phyloP scores from a whole-genome alignment of 2,113 vertebrate genomes.

The Scartelaos histophorus region DNA sequence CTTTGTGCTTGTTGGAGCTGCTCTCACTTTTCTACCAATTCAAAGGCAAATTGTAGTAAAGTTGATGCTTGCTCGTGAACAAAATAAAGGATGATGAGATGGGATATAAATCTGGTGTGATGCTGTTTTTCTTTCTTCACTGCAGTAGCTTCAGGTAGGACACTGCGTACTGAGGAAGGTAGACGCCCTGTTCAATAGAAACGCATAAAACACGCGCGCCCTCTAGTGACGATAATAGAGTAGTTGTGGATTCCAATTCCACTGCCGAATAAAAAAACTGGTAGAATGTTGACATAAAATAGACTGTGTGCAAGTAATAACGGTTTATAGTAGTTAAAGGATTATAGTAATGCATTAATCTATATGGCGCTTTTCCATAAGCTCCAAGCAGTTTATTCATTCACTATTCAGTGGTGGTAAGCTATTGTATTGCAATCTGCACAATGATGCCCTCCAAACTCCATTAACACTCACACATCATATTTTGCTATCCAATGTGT shows the following conservation, averaged over 20 bases:
- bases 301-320: too few relatives aligned
- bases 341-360: too few relatives aligned
- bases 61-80: slow-evolving; percentile 81
- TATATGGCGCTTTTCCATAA: too few relatives aligned
- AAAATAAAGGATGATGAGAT: slow-evolving; percentile 81
- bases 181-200: slow-evolving; percentile 8
- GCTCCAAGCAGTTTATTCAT: too few relatives aligned
- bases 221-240: slow-evolving; percentile 34
- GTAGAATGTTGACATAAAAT: background rate
- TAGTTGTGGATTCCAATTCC: background rate
- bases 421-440: too few relatives aligned
- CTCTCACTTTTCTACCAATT: slow-evolving; percentile 79
- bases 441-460: too few relatives aligned
- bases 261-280: background rate
- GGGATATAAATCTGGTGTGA: slow-evolving; percentile 52
- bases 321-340: too few relatives aligned
- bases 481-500: too few relatives aligned
- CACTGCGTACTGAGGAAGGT: slow-evolving; percentile 8
- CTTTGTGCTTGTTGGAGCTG: slow-evolving; percentile 78
- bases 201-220: slow-evolving; percentile 6
- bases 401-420: too few relatives aligned
- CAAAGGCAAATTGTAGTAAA: slow-evolving; percentile 76
- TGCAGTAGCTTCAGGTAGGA: background rate
- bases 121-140: slow-evolving; percentile 11
- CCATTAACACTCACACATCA: too few relatives aligned